Percentiles rank a stretch among this genome's conserved stretches.
Evolutionary conservation across 2,888 invertebrate genomes (phyloP).

Genomic region (Ophion costatus): DNA sequence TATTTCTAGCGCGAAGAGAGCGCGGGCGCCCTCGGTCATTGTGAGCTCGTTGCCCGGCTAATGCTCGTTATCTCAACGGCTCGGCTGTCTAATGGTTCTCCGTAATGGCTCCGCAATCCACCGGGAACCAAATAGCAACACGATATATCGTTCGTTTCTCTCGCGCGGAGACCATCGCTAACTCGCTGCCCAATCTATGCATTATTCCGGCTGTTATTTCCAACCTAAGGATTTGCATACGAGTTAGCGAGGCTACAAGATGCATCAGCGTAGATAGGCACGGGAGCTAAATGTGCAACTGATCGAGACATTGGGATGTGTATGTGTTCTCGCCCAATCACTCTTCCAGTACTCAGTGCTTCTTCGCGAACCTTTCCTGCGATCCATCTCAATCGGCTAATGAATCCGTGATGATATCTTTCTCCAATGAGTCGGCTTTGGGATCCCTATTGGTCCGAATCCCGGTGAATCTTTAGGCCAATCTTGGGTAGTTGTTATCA

Average conservation of each 20-base stretch:
- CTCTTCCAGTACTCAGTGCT: not conserved
- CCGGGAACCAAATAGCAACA: conserved; percentile 67
- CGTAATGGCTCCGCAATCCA: conserved; percentile 78
- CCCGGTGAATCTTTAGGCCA: not conserved
- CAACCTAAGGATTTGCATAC: conserved; percentile 70
- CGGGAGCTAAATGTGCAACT: conserved; percentile 10
- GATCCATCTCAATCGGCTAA: not conserved
- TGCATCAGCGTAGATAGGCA: conserved; percentile 28
- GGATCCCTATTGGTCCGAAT: not conserved
- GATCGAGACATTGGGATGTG: conserved; percentile 16
- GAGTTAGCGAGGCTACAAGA: conserved; percentile 37
- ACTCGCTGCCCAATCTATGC: conserved; percentile 70
- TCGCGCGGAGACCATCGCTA: conserved; percentile 53
- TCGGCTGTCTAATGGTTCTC: conserved; percentile 83
- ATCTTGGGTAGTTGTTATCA: not conserved
- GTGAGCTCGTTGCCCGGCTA: conserved; percentile 74
- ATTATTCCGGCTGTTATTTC: conserved; percentile 80
- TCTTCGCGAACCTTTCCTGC: not conserved
- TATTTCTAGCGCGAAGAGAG: conserved; percentile 71
- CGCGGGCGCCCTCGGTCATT: conserved; percentile 70
- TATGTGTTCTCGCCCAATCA: not conserved
- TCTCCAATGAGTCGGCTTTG: not conserved
- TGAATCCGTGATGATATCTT: not conserved
- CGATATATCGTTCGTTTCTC: conserved; percentile 82
- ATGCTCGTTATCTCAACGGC: conserved; percentile 83